These are phyloP conservation scores for Apamea sordens DNA, from an alignment of 2,888 invertebrate species.

Conservation along the genomic window DNA sequence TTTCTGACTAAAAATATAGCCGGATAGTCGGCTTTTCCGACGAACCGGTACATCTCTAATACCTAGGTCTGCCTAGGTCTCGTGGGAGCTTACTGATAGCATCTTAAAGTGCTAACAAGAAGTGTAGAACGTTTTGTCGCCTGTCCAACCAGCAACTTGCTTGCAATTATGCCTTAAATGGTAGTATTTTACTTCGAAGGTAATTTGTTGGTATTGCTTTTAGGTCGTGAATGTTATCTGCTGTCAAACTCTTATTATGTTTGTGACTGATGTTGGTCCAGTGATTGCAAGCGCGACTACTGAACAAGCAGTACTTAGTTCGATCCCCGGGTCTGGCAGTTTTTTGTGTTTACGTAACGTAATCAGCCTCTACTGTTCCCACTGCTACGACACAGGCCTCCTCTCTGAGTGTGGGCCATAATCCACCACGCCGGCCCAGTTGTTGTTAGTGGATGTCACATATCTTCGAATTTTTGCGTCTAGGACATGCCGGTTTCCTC, in stretches of 20 bases:
- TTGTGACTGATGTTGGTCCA: neutral
- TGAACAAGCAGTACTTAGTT: too few relatives aligned
- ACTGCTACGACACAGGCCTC: too few relatives aligned
- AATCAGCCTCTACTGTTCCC: too few relatives aligned
- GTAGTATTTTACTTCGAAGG: constrained; percentile 4
- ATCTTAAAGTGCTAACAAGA: constrained; percentile 50
- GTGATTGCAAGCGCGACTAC: neutral
- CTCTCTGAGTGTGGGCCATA: too few relatives aligned
- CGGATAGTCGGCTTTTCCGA: neutral
- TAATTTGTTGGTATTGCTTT: neutral
- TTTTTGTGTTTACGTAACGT: too few relatives aligned
- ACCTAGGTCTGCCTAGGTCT: constrained; percentile 26
- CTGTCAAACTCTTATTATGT: neutral
- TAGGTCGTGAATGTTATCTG: neutral
- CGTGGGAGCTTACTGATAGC: constrained; percentile 49
- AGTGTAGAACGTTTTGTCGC: constrained; percentile 38
- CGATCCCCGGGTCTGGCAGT: neutral
- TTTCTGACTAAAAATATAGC: neutral
- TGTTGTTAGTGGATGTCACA: too few relatives aligned
- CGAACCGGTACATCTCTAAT: constrained; percentile 5
- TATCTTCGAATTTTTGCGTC: too few relatives aligned
- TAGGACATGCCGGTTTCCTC: too few relatives aligned
- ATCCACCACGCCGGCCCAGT: too few relatives aligned
- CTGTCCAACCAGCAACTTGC: constrained; percentile 9
- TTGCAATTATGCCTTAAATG: constrained; percentile 23